These are phyloP conservation scores for Serilophus lunatus DNA, from an alignment of 2,113 vertebrate genomes.

Conservation along the genomic window DNA sequence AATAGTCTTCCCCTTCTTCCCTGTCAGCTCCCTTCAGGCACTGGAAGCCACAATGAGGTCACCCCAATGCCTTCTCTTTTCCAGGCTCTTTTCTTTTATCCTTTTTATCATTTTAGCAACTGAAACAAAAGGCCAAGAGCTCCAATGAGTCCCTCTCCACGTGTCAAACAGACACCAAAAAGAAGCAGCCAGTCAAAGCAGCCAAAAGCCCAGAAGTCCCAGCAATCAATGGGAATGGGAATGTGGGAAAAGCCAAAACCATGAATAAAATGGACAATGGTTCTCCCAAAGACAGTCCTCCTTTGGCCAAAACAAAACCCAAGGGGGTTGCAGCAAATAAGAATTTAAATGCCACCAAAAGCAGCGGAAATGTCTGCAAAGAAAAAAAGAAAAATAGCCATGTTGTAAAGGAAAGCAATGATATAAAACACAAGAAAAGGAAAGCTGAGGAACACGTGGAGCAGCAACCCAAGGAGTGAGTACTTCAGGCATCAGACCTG, in stretches of 20 bases:
- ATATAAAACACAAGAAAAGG: slow-evolving; percentile 68
- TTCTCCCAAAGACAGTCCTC: not conserved
- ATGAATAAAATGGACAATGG: fast-evolving
- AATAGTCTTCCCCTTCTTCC: not conserved
- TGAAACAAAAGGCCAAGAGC: slow-evolving; percentile 56
- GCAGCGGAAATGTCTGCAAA: not conserved
- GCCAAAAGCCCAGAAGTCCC: not conserved
- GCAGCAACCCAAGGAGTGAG: slow-evolving; percentile 77
- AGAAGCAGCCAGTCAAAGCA: not conserved
- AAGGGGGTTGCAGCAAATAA: not conserved
- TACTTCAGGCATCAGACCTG: not conserved
- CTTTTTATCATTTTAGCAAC: slow-evolving; percentile 23
- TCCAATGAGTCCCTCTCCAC: not conserved
- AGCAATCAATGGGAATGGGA: not conserved
- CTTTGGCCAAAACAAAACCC: not conserved
- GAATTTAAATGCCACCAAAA: not conserved
- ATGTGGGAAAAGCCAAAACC: not conserved
- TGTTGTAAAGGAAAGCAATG: not conserved
- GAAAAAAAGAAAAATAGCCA: slow-evolving; percentile 39
- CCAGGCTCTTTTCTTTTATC: not conserved
- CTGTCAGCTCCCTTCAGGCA: not conserved
- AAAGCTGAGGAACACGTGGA: slow-evolving; percentile 42
- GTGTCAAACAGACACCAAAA: not conserved
- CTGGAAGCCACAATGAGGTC: not conserved
- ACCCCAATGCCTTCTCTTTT: not conserved